These are phyloP conservation scores for Petaurus breviceps DNA, from an alignment of 2,113 vertebrate species.

Conservation along the genomic window DNA sequence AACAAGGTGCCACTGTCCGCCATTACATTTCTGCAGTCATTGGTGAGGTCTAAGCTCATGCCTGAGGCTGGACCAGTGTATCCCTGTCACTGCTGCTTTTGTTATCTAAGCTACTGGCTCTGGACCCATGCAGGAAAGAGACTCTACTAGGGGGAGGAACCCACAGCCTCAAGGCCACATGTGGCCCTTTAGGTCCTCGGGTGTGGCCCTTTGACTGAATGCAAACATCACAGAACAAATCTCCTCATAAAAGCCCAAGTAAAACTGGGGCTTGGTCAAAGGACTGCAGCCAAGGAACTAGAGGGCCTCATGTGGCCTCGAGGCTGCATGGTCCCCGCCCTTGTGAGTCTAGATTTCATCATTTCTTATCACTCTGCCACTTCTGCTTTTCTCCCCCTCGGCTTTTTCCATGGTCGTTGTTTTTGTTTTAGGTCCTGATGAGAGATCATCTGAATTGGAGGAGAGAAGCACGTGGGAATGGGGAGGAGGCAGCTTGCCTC, in stretches of 20 bases:
- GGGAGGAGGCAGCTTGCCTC: background rate
- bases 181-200: too few species aligned
- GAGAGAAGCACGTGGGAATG: background rate
- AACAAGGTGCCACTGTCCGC: background rate
- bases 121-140: background rate
- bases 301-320: too few species aligned
- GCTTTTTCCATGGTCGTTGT: background rate
- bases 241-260: too few species aligned
- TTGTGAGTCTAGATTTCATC: background rate
- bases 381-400: background rate
- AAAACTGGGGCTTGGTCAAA: too few species aligned
- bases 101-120: background rate
- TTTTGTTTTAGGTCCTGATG: background rate
- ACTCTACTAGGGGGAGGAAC: background rate
- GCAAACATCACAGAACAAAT: too few species aligned
- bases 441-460: background rate
- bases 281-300: too few species aligned
- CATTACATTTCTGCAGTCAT: background rate
- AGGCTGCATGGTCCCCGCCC: too few species aligned
- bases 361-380: background rate
- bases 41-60: background rate
- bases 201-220: too few species aligned
- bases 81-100: background rate
- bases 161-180: too few species aligned
- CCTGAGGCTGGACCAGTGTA: background rate